Percentiles rank a stretch among this genome's conserved stretches.
Evolutionary conservation across 2,797 vertebrate genomes (phyloP).

Genomic region (Myotis pilosus): DNA sequence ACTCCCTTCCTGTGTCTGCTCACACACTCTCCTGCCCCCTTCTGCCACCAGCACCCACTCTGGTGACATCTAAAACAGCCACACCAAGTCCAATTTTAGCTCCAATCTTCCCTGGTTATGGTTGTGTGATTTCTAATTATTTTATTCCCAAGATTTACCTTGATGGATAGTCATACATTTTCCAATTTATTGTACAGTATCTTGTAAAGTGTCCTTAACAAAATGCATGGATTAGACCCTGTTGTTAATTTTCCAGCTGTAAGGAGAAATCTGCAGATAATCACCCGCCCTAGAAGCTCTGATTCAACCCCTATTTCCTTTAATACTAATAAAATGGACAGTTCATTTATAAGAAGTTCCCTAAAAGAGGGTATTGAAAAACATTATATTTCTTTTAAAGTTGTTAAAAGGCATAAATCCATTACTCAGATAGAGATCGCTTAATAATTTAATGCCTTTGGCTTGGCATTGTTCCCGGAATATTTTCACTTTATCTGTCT

Average conservation of each 20-base stretch:
- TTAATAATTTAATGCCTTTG: slow-evolving; percentile 82
- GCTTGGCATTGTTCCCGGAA: slow-evolving; percentile 83
- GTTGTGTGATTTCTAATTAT: slow-evolving; percentile 86
- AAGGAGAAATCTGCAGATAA: slow-evolving; percentile 76
- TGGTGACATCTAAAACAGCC: slow-evolving; percentile 72
- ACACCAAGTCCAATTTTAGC: slow-evolving; percentile 83
- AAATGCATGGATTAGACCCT: slow-evolving; percentile 75
- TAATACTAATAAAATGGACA: slow-evolving; percentile 76
- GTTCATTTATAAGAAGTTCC: slow-evolving; percentile 77
- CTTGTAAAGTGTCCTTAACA: slow-evolving; percentile 80
- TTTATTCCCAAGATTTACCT: slow-evolving; percentile 82
- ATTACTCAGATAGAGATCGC: slow-evolving; percentile 82
- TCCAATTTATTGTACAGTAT: slow-evolving; percentile 74
- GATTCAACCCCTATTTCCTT: slow-evolving; percentile 67
- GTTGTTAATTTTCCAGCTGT: slow-evolving; percentile 80
- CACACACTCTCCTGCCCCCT: not conserved
- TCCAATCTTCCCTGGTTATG: slow-evolving; percentile 82
- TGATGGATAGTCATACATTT: slow-evolving; percentile 83
- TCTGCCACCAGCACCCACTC: slow-evolving; percentile 41
- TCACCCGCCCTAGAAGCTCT: slow-evolving; percentile 59
- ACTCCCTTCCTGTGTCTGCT: not conserved
- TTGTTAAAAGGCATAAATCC: slow-evolving; percentile 82
- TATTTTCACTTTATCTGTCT: slow-evolving; percentile 83
- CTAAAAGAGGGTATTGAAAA: slow-evolving; percentile 77
- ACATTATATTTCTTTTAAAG: slow-evolving; percentile 75